Percentiles rank a stretch among this genome's conserved stretches.
Conservation (phyloP, 2,888 invertebrate species). For the Tigriopus californicus region DNA sequence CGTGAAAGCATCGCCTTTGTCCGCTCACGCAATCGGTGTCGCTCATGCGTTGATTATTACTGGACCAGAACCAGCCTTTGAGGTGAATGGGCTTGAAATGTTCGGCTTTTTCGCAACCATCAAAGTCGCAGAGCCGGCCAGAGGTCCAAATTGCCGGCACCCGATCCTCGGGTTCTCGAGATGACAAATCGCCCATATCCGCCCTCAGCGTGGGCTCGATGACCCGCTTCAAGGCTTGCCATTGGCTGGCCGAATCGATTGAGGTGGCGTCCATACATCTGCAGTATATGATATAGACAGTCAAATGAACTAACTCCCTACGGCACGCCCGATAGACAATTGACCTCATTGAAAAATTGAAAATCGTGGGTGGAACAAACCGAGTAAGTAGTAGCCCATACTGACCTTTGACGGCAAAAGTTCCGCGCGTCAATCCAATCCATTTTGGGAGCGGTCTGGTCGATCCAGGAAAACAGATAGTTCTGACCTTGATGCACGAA, state of each 20-base stretch:
- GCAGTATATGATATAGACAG: too few species aligned
- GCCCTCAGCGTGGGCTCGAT: slow-evolving; percentile 16
- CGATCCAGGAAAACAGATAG: too few species aligned
- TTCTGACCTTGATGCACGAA: too few species aligned
- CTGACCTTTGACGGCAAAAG: slow-evolving; percentile 62
- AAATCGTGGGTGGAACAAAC: too few species aligned
- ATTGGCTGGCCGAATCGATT: slow-evolving; percentile 71
- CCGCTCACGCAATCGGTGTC: slow-evolving; percentile 36
- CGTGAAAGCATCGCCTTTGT: background rate
- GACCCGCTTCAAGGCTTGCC: slow-evolving; percentile 57
- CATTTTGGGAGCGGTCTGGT: slow-evolving; percentile 33
- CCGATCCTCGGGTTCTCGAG: slow-evolving; percentile 18
- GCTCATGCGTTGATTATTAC: slow-evolving; percentile 74
- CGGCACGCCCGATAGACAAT: too few species aligned
- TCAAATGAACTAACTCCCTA: too few species aligned
- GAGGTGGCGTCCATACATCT: slow-evolving; percentile 71
- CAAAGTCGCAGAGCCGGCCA: slow-evolving; percentile 77
- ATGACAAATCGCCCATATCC: too few species aligned
- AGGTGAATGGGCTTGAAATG: slow-evolving; percentile 66
- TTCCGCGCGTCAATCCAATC: slow-evolving; percentile 80
- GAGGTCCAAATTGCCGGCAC: slow-evolving; percentile 68
- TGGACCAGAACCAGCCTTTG: slow-evolving; percentile 86
- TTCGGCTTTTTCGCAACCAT: slow-evolving; percentile 54
- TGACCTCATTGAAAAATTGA: too few species aligned
- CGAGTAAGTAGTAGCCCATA: too few species aligned